Evolutionary conservation across 2,113 vertebrate species (phyloP).

Genomic region (Enhydra lutris): DNA sequence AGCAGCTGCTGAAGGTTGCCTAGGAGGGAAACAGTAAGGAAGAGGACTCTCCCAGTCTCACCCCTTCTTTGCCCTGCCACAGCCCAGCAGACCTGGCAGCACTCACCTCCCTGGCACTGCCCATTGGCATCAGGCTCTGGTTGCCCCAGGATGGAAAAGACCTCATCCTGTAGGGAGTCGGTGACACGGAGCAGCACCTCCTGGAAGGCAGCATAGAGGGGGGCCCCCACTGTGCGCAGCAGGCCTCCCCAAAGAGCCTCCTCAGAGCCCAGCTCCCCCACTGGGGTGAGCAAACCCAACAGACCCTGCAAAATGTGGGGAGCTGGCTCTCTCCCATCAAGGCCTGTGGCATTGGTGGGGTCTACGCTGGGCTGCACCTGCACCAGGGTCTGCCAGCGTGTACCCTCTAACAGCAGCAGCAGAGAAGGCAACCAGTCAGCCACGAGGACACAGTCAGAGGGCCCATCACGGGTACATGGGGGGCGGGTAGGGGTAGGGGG

Average conservation of each 20-base stretch:
- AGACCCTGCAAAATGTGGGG: conserved; percentile 86
- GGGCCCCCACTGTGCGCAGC: conserved; percentile 87
- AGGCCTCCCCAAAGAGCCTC: conserved; percentile 86
- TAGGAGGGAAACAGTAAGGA: conserved; percentile 81
- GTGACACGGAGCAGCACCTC: conserved; percentile 87
- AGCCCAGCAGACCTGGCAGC: neutral
- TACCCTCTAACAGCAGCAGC: conserved; percentile 84
- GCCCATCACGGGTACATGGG: conserved; percentile 86
- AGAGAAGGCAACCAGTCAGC: conserved; percentile 88
- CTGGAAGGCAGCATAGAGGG: conserved; percentile 88
- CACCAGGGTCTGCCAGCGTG: conserved; percentile 89
- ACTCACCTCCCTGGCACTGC: conserved; percentile 89
- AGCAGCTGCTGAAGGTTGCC: conserved; percentile 90
- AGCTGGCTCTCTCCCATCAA: conserved; percentile 68
- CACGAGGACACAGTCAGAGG: conserved; percentile 84
- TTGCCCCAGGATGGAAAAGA: conserved; percentile 85
- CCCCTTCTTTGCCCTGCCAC: neutral
- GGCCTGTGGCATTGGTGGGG: conserved; percentile 71
- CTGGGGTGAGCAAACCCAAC: conserved; percentile 58
- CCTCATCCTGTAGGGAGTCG: conserved; percentile 87
- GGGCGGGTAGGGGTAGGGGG: conserved; percentile 83
- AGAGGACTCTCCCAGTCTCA: conserved; percentile 66
- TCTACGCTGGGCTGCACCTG: conserved; percentile 85
- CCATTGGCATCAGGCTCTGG: conserved; percentile 82
- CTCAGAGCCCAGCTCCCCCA: conserved; percentile 76